A percentile compares a stretch with the other conserved stretches of the same genome.
These are phyloP conservation scores for Enhydra lutris DNA, from an alignment of 2,113 vertebrate species.

Conservation along the genomic window DNA sequence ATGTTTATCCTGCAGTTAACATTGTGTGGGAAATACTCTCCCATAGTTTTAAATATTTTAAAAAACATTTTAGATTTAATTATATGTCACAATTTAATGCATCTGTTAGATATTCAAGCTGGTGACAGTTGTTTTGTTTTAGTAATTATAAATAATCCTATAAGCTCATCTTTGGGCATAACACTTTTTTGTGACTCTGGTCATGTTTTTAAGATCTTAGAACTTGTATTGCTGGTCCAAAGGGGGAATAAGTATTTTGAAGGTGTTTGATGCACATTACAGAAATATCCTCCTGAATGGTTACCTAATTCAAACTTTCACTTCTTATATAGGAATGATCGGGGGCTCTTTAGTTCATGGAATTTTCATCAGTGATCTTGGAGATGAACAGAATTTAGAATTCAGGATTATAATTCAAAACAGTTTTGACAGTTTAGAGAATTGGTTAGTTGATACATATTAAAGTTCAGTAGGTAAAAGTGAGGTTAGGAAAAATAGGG, in stretches of 20 bases:
- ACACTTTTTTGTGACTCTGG: not conserved
- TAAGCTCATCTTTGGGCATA: not conserved
- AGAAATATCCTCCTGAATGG: not conserved
- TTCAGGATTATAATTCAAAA: constrained; percentile 9
- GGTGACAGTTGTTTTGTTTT: not conserved
- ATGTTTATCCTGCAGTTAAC: not conserved
- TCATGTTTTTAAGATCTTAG: not conserved
- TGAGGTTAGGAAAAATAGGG: not conserved
- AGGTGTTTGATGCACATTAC: not conserved
- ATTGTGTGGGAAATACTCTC: not conserved
- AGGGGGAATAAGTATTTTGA: not conserved
- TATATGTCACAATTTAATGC: not conserved
- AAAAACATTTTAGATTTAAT: not conserved
- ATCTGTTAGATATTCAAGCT: not conserved
- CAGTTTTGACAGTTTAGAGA: not conserved
- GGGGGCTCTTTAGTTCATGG: not conserved
- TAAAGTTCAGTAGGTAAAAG: not conserved
- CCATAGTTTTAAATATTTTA: not conserved
- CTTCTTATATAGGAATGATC: not conserved
- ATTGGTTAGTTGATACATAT: not conserved
- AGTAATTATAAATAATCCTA: not conserved
- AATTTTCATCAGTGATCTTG: not conserved
- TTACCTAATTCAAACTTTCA: not conserved
- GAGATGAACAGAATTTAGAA: not conserved
- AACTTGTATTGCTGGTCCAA: not conserved